A percentile compares a stretch with the other conserved stretches of the same genome.
These are phyloP conservation scores for Phymorhynchus buccinoides DNA, from an alignment of 1,140 invertebrate species.

Conservation along the genomic window DNA sequence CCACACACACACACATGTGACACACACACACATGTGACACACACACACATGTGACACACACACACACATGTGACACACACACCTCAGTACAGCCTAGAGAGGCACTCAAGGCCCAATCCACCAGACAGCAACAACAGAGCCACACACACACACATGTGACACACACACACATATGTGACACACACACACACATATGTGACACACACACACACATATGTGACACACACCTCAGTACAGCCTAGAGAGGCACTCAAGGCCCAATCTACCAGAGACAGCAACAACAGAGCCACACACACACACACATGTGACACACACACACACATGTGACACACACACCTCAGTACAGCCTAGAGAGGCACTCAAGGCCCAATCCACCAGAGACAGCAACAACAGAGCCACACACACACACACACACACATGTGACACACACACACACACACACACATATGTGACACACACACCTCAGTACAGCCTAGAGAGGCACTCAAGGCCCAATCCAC, in stretches of 20 bases:
- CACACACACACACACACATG: too few species aligned
- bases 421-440: too few species aligned
- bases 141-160: constrained; percentile 40
- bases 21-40: constrained; percentile 26
- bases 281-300: constrained; percentile 41
- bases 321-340: too few species aligned
- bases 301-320: not conserved
- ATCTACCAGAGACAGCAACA: too few species aligned
- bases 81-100: constrained; percentile 60
- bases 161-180: constrained; percentile 43
- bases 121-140: constrained; percentile 46
- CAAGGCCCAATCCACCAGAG: too few species aligned
- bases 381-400: too few species aligned
- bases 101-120: constrained; percentile 66
- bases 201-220: constrained; percentile 41
- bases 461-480: constrained; percentile 60
- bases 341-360: not conserved
- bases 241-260: too few species aligned
- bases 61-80: constrained; percentile 55
- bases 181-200: constrained; percentile 41
- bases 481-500: constrained; percentile 66
- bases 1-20: too few species aligned
- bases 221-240: too few species aligned
- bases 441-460: constrained; percentile 46
- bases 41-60: too few species aligned